phyloP scores from a whole-genome alignment of 2,113 vertebrate species.

The Crypturellus undulatus region DNA sequence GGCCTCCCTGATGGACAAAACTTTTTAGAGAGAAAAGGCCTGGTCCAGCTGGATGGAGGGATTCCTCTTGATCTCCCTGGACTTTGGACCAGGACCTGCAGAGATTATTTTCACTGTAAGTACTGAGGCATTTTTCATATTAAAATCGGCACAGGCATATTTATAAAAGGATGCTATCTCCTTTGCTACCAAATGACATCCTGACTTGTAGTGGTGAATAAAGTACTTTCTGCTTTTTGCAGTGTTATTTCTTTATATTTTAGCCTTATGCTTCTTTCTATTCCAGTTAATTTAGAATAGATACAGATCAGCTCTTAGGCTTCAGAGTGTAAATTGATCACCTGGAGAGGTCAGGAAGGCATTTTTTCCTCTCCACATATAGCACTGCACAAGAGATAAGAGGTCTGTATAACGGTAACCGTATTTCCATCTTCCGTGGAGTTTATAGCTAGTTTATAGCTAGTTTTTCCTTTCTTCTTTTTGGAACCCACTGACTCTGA shows the following conservation, averaged over 20 bases:
- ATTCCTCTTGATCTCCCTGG: constrained; percentile 42
- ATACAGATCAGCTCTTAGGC: constrained; percentile 55
- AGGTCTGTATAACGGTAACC: constrained; percentile 50
- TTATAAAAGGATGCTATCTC: constrained; percentile 54
- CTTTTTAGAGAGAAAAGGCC: constrained; percentile 10
- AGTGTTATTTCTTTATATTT: constrained; percentile 65
- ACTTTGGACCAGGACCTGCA: constrained; percentile 48
- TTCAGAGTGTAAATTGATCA: constrained; percentile 69
- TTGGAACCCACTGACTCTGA: constrained; percentile 34
- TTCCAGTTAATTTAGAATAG: constrained; percentile 70
- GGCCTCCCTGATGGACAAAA: not conserved
- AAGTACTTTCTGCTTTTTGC: constrained; percentile 47
- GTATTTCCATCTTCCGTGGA: constrained; percentile 54
- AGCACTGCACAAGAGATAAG: constrained; percentile 55
- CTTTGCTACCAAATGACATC: constrained; percentile 29
- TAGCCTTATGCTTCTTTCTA: constrained; percentile 54
- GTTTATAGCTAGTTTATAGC: constrained; percentile 64
- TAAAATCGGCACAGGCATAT: constrained; percentile 52
- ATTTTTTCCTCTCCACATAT: constrained; percentile 52
- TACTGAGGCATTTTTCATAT: constrained; percentile 65
- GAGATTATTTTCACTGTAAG: constrained; percentile 53
- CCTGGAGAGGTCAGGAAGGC: constrained; percentile 65
- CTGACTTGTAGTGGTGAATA: constrained; percentile 47
- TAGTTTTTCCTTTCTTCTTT: constrained; percentile 54
- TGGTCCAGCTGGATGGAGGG: not conserved